Evolutionary conservation across 2,113 vertebrate genomes (phyloP).

Genomic region (Poeciliopsis retropinna): DNA sequence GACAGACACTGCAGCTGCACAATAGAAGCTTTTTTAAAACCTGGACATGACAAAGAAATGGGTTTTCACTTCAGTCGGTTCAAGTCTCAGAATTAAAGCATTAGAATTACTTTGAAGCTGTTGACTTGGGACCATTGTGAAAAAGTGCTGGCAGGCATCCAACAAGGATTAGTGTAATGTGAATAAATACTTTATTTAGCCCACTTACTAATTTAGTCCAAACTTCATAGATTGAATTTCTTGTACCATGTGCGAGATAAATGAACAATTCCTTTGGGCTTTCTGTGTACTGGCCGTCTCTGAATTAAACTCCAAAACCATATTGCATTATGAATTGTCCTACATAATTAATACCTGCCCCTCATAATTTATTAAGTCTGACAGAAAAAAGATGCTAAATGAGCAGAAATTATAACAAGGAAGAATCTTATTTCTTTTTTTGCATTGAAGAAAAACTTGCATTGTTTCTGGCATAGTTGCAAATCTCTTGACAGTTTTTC

Average conservation of each 20-base stretch:
- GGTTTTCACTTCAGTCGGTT: conserved; percentile 32
- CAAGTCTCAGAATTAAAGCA: conserved; percentile 37
- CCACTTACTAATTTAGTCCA: conserved; percentile 50
- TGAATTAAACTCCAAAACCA: conserved; percentile 44
- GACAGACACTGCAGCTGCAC: conserved; percentile 61
- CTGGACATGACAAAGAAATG: conserved; percentile 40
- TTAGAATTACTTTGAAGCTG: conserved; percentile 24
- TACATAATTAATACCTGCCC: conserved; percentile 50
- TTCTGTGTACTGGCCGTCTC: conserved; percentile 21
- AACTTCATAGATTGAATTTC: conserved; percentile 48
- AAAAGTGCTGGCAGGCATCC: conserved; percentile 24
- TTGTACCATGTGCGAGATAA: conserved; percentile 27
- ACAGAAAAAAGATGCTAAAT: not conserved
- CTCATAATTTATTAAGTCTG: conserved; percentile 39
- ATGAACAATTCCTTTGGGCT: conserved; percentile 36
- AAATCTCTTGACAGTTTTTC: conserved; percentile 24
- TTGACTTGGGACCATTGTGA: conserved; percentile 22
- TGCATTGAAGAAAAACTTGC: not conserved
- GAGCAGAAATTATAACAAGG: conserved; percentile 18
- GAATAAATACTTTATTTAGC: conserved; percentile 58
- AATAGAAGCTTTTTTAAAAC: conserved; percentile 53
- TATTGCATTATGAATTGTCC: conserved; percentile 42
- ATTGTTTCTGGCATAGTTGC: not conserved
- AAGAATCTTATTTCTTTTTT: not conserved
- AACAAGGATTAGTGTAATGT: conserved; percentile 35